These are phyloP conservation scores for Aphaenogaster rudis DNA, from an alignment of 1,140 invertebrate species.

Conservation along the genomic window DNA sequence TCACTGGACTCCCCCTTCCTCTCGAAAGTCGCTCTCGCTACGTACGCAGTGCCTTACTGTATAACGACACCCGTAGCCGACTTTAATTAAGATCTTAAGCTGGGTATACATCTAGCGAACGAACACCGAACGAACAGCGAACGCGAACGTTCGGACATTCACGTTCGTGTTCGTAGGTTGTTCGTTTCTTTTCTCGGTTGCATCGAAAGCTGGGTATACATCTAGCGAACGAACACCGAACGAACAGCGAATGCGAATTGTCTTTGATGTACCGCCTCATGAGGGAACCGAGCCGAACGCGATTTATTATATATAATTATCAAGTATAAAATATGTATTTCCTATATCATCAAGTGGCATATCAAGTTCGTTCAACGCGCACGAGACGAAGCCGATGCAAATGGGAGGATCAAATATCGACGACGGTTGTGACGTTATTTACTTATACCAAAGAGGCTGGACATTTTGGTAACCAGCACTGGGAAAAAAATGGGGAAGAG, in stretches of 20 bases:
- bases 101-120: no score
- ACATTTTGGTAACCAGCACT: no score
- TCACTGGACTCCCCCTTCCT: not conserved
- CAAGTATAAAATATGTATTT: conserved; percentile 75
- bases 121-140: no score
- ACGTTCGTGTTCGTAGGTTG: no score
- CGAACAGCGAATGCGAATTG: no score
- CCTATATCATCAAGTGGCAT: conserved; percentile 1
- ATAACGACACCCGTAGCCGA: conserved; percentile 40
- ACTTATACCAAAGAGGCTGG: not conserved
- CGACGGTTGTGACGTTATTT: not conserved
- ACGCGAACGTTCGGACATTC: no score
- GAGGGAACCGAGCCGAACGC: no score
- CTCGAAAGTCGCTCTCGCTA: not conserved
- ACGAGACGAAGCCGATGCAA: conserved; percentile 62
- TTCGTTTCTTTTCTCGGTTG: no score
- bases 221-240: no score
- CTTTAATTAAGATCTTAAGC: conserved; percentile 36
- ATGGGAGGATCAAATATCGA: not conserved
- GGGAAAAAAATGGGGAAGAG: no score
- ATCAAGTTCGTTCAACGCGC: conserved; percentile 52
- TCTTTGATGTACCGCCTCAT: no score
- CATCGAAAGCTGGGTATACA: no score
- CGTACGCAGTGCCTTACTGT: conserved; percentile 1
- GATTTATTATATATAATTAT: conserved; percentile 47